Evolutionary conservation across 1,140 invertebrate species (phyloP).

Genomic region (Chymomyza costata): DNA sequence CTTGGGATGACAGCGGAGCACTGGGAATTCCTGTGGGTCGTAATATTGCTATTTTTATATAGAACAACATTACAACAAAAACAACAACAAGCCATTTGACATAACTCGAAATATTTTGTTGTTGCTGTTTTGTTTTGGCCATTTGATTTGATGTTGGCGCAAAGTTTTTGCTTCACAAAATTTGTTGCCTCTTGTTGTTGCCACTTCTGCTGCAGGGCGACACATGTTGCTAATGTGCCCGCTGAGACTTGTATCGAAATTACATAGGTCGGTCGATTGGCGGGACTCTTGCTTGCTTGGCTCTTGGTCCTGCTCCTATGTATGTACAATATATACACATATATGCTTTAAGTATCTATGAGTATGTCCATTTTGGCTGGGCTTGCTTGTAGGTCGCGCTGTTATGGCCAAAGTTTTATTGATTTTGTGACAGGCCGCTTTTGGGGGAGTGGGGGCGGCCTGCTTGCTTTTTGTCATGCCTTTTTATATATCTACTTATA

Average conservation of each 20-base stretch:
- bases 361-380: constrained; percentile 15
- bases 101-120: constrained; percentile 17
- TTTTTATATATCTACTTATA: not conserved
- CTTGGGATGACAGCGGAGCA: too few relatives aligned
- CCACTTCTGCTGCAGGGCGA: constrained; percentile 50
- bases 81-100: not conserved
- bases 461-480: not conserved
- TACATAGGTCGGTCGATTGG: constrained; percentile 48
- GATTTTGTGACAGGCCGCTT: constrained; percentile 69
- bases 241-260: constrained; percentile 63
- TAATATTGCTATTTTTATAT: constrained; percentile 40
- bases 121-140: constrained; percentile 28
- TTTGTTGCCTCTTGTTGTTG: constrained; percentile 16
- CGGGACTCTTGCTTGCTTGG: constrained; percentile 17
- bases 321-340: too few relatives aligned
- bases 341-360: too few relatives aligned
- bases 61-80: constrained; percentile 2
- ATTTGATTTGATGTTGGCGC: constrained; percentile 45
- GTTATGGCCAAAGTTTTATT: constrained; percentile 44
- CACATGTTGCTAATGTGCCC: constrained; percentile 69
- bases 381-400: constrained; percentile 11
- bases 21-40: too few relatives aligned
- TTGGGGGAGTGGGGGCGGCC: constrained; percentile 38
- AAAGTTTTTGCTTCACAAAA: constrained; percentile 42
- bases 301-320: not conserved